Percentiles rank a stretch among this genome's conserved stretches.
Conservation (phyloP, 2,797 vertebrate species). For the Myotis daubentonii region DNA sequence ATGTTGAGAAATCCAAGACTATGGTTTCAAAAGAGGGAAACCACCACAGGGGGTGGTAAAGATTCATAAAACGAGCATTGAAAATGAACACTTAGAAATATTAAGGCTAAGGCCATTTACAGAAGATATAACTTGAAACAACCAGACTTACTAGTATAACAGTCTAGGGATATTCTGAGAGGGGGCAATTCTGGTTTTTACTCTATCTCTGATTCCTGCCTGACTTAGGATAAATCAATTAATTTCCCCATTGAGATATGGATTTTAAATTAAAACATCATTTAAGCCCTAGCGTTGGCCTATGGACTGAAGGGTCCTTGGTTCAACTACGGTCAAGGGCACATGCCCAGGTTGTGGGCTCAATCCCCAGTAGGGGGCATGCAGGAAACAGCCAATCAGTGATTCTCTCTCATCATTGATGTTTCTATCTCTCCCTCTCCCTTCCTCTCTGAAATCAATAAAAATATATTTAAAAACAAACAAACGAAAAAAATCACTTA, state of each 20-base stretch:
- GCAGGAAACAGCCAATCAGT: too few relatives aligned
- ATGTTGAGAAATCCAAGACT: background rate
- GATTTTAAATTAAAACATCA: slow-evolving; percentile 43
- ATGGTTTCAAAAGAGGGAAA: background rate
- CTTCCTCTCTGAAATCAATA: too few relatives aligned
- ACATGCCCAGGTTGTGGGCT: too few relatives aligned
- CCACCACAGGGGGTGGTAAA: background rate
- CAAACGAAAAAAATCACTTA: background rate
- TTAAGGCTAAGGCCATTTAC: background rate
- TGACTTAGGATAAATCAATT: background rate
- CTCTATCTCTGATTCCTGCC: slow-evolving; percentile 12
- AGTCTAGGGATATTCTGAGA: background rate
- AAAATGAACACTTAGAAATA: background rate
- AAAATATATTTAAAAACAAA: too few relatives aligned
- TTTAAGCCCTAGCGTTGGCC: background rate
- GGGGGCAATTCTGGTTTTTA: background rate
- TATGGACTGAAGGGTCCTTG: too few relatives aligned
- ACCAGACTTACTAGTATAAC: background rate
- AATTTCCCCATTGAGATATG: background rate
- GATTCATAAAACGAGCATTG: background rate
- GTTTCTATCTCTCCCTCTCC: too few relatives aligned
- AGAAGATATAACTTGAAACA: background rate
- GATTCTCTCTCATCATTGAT: too few relatives aligned
- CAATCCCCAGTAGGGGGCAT: too few relatives aligned
- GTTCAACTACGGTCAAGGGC: too few relatives aligned